Conservation (phyloP, 2,797 vertebrate species). For the Mormyrops attenuatus region DNA sequence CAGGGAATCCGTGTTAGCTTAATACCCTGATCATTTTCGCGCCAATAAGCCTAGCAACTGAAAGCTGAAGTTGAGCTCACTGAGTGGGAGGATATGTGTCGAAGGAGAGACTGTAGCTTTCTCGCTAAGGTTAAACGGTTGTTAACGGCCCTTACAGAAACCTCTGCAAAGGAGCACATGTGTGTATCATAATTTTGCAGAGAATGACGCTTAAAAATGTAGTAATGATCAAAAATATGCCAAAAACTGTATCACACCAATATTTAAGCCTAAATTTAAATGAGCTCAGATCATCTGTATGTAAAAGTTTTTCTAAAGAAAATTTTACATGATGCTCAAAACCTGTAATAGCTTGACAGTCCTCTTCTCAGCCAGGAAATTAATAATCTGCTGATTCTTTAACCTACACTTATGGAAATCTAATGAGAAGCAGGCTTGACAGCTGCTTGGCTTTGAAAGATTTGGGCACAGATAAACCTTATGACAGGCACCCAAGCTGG, state of each 20-base stretch:
- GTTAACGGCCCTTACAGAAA: background rate
- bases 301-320: background rate
- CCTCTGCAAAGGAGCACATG: background rate
- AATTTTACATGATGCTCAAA: background rate
- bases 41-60: slow-evolving; percentile 9
- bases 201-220: background rate
- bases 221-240: background rate
- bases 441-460: background rate
- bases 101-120: background rate
- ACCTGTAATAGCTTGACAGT: background rate
- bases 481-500: background rate
- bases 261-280: background rate
- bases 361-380: background rate
- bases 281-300: background rate
- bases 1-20: slow-evolving; percentile 8
- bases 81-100: background rate
- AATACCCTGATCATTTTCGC: slow-evolving; percentile 14
- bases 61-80: slow-evolving; percentile 1
- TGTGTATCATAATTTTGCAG: background rate
- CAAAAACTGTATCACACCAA: background rate
- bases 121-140: background rate
- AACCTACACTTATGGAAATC: background rate
- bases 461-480: background rate
- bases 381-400: background rate
- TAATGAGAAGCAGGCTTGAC: slow-evolving; percentile 1